phyloP scores from a whole-genome alignment of 1,140 invertebrate genomes.

The Eciton burchellii region DNA sequence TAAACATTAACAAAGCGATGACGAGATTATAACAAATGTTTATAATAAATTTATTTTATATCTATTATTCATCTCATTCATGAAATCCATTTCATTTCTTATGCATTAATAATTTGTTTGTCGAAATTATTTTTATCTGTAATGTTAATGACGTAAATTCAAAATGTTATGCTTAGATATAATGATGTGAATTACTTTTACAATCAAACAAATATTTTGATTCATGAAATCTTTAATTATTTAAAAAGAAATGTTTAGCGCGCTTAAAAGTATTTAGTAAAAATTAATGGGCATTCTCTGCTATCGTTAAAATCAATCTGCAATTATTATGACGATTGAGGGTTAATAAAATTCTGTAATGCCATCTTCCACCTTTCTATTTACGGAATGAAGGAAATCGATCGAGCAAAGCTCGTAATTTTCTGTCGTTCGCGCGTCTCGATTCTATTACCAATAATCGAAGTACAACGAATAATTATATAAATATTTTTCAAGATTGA shows the following conservation, averaged over 20 bases:
- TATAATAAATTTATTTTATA: background rate
- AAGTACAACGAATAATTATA: background rate
- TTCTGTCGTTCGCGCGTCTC: conserved; percentile 60
- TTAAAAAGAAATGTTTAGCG: conserved; percentile 7
- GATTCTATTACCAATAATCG: conserved; percentile 12
- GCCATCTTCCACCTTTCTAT: conserved; percentile 24
- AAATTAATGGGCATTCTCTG: conserved; percentile 2
- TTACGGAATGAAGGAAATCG: conserved; percentile 37
- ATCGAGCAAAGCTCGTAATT: conserved; percentile 41
- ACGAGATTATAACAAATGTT: conserved; percentile 11
- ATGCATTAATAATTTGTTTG: background rate
- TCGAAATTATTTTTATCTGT: conserved; percentile 13
- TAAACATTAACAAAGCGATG: too few relatives aligned
- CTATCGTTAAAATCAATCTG: background rate
- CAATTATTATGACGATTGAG: conserved; percentile 35
- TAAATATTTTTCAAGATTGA: background rate
- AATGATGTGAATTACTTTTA: conserved; percentile 4
- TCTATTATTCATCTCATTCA: background rate
- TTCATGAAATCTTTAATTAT: conserved; percentile 8
- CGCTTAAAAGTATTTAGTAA: background rate
- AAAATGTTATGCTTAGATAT: background rate
- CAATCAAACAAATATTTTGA: conserved; percentile 7
- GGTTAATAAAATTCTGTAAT: conserved; percentile 54
- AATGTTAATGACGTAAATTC: background rate
- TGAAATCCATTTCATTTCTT: too few relatives aligned